Evolutionary conservation across 2,113 vertebrate genomes (phyloP), one percentile per base, ranked within the genome.

Genomic region (Rallus limicola): DNA sequence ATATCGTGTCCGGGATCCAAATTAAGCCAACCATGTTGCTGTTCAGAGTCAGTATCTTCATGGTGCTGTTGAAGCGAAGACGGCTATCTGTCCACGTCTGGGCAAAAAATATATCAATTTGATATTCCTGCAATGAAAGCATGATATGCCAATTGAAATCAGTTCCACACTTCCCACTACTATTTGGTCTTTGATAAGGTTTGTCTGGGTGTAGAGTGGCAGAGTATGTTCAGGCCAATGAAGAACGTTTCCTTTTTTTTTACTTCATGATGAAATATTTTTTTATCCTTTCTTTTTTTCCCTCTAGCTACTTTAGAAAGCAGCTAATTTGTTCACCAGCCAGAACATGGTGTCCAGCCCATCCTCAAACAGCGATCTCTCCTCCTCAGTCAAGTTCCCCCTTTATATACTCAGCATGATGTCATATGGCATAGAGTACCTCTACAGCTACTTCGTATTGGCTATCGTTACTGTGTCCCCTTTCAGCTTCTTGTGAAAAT

Each of bases 21-120:
- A 99, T 99, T 56, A 99, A 97, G 50, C 99, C 99, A 53, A 99
- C 99, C 99, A 99, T 99, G 90, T 99, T 99, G 98, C 99, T 99
- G 97, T 99, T 99, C 44, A 99, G 95, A 44, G 99, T 99, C 69
- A 99, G 81, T 82, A 99, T 99, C 95, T 99, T 99, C 98, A 99
- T 98, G 15, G 99, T 99, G 98, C 99, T 99, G 95, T 99, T 99
- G 98, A 99, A 99, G 82, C 99, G 98, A 84, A 99, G 98, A 10
- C 99, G 98, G 81, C 98, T 99, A 97, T 99, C 99, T 28, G 98
- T 99, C 99, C 99, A 99, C 1, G 99, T 99, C 97, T 99, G 99
- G 79, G 99, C 99, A 92, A 99, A 99, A 97, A 99, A 99, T 75
- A 99, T 99, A 97, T 99, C 99, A 86, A 99, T 99, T 97, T 99